These are phyloP conservation scores for Turritopsis rubra DNA, from an alignment of 30 jellyfish, hydroid and myxozoan species.

Conservation along the genomic window DNA sequence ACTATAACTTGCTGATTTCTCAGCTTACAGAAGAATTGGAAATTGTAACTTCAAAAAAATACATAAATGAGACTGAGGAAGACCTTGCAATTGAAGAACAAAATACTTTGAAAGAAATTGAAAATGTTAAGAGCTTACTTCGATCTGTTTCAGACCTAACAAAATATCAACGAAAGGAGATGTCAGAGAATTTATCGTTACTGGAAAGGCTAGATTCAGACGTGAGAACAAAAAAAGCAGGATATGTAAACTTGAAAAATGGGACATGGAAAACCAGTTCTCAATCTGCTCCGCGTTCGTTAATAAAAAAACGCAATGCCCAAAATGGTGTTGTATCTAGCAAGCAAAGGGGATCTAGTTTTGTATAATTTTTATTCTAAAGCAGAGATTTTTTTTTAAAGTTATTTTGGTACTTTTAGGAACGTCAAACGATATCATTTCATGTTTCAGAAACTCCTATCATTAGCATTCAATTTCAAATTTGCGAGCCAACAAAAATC, in stretches of 20 bases:
- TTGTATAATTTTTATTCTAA: not conserved
- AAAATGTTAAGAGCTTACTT: conserved; percentile 16
- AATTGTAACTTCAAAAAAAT: not conserved
- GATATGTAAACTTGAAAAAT: conserved; percentile 20
- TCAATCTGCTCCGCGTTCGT: conserved; percentile 25
- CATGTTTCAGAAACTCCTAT: too few relatives aligned
- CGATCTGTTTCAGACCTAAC: conserved; percentile 28
- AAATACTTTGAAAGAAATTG: conserved; percentile 2
- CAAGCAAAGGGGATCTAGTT: conserved; percentile 14
- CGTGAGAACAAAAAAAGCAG: conserved; percentile 22
- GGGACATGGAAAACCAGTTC: conserved; percentile 34
- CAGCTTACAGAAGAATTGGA: conserved; percentile 19
- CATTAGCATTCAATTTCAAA: not conserved
- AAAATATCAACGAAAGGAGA: conserved; percentile 27
- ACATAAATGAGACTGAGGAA: not conserved
- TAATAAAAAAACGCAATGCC: conserved; percentile 11
- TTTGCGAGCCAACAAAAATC: not conserved
- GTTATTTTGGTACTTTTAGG: not conserved
- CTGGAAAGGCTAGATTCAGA: conserved; percentile 23
- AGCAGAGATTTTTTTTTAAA: not conserved
- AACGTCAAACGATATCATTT: not conserved
- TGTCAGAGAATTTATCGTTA: conserved; percentile 9
- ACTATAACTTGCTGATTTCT: conserved; percentile 14
- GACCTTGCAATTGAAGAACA: conserved; percentile 17
- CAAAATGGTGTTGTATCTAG: conserved; percentile 8